Evolutionary conservation across 2,888 invertebrate species (phyloP).

Genomic region (Schizaphis graminum): DNA sequence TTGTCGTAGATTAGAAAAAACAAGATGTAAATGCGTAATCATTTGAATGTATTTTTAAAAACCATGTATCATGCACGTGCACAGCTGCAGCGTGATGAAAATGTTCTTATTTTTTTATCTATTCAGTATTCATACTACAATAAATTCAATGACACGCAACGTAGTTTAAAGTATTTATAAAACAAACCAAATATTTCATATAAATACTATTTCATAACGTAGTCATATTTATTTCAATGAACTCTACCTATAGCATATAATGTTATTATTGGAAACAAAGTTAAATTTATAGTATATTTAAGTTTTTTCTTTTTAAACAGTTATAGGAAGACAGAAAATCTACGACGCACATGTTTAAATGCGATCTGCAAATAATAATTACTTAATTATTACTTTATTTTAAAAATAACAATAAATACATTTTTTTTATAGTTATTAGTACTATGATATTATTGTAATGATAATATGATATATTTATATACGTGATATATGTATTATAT

Average conservation of each 20-base stretch:
- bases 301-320: neutral
- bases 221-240: neutral
- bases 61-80: conserved; percentile 18
- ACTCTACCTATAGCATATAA: no score
- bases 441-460: no score
- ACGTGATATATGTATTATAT: neutral
- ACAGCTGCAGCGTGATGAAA: neutral
- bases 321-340: neutral
- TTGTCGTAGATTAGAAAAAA: neutral
- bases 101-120: neutral
- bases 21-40: neutral
- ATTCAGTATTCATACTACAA: neutral
- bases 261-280: neutral
- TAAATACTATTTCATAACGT: neutral
- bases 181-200: neutral
- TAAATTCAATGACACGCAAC: conserved; percentile 2
- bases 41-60: conserved; percentile 21
- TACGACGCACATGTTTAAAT: neutral
- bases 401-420: neutral
- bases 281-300: neutral
- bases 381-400: neutral
- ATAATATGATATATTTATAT: neutral
- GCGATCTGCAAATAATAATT: neutral
- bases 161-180: neutral
- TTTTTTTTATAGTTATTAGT: neutral